Percentiles rank a stretch among this genome's conserved stretches.
Evolutionary conservation across 2,888 invertebrate species (phyloP).

Genomic region (Arrhopalites spinosus): DNA sequence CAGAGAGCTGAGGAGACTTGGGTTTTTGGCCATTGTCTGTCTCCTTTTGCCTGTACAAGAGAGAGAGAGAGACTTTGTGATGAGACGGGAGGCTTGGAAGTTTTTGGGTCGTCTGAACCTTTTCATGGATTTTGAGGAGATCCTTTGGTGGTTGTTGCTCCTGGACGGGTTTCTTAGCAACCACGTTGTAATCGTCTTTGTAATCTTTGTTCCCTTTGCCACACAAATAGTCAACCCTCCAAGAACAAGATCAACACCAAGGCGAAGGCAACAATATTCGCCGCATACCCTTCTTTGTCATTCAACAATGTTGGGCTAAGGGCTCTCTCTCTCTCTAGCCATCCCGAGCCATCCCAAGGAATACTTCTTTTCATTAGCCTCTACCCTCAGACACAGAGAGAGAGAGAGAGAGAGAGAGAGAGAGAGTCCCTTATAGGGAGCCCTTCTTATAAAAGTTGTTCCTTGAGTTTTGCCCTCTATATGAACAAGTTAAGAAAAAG

Average conservation of each 20-base stretch:
- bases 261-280: not conserved
- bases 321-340: not conserved
- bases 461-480: no score
- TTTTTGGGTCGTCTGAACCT: no score
- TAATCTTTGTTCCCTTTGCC: conserved; percentile 7
- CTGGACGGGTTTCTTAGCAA: conserved; percentile 1
- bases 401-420: not conserved
- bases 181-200: conserved; percentile 16
- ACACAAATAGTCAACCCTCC: not conserved
- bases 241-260: not conserved
- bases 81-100: no score
- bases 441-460: no score
- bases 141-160: no score
- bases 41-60: no score
- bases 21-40: no score
- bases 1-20: no score
- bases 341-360: not conserved
- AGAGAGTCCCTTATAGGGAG: not conserved
- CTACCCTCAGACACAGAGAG: not conserved
- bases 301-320: not conserved
- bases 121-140: no score
- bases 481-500: not conserved
- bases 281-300: conserved; percentile 8
- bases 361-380: not conserved
- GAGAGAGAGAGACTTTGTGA: no score